Base-by-base conservation (phyloP, 2,888 invertebrate species). In the Ectemnius continuus region DNA sequence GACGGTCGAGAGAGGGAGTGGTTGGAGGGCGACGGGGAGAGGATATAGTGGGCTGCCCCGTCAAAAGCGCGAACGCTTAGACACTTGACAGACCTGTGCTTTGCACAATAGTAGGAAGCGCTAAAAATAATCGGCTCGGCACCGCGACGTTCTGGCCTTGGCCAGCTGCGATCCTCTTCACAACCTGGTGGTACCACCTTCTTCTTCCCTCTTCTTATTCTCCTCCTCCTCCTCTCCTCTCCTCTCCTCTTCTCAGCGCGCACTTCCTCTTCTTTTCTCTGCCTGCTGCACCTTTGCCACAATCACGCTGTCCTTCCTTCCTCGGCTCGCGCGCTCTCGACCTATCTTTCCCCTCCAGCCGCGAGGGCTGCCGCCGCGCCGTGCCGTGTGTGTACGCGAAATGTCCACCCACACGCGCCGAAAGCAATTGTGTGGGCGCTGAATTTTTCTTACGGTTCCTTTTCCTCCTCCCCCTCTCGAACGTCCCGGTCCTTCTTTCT, bases 61-160 rank as follows among this genome's bases (percentile, higher is more conserved):
- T 75, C 69, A 67, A 76, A 78, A 70, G 75, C 74, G 69, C 73
- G 36, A 36, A 11, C 68, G 80, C 80, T 86, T 86, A 85, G 85
- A 85, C 85, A 83, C 85, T 85, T 85, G 85, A 85, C 86, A 85
- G 86, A 86, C 86, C 85, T 79, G 78, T 70, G 76, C 83, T 85
- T 85, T 84, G 84, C 80, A 85, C 85, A 85, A 85, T 86, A 85
- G 85, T 85, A 85, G 85, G 85, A 85, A 85, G 84, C 82, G 84
- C 85, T 85, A 84, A 84, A 84, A 85, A 85, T 84, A 84, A 83
- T 79, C 78, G 76, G 76, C 83, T 79, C 80, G 76, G 80, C 78
- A 78, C 61, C 75, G 67, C 82, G 77, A 63, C 78, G 80, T 83
- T 85, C 84, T 84, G 84, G 82, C 85, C 84, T 85, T 84, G 84